Evolutionary conservation across 1,140 invertebrate species (phyloP), one percentile per base, ranked within the genome.

Genomic region (Prorops nasuta): DNA sequence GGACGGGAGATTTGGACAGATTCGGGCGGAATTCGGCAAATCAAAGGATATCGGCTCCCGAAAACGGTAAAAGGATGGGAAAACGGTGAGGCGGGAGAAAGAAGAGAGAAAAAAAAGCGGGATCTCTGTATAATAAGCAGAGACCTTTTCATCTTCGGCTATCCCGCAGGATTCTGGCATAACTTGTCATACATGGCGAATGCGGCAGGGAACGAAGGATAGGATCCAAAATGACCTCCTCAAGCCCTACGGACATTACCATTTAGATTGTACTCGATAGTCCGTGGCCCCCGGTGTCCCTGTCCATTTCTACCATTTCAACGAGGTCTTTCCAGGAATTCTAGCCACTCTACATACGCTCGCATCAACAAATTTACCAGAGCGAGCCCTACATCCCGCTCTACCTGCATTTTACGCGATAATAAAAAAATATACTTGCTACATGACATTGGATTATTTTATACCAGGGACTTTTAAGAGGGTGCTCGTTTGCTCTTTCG

Each of bases 1-100:
- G 55, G 55, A 59, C 49, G 55, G 55, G 49, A 35, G 55, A 59
- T 58, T 58, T 54, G 38, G n/a, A n/a, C n/a, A n/a, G n/a, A n/a
- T n/a, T n/a, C n/a, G n/a, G n/a, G n/a, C n/a, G n/a, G n/a, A n/a
- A n/a, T 21, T 35, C 44, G 36, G 31, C 37, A 49, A 42, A 57
- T 56, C 54, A 22, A 40, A 37, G 37, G 40, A 34, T 44, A 49
- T 56, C 40, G 53, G 16, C 24, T n/a, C 39, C 35, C 28, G 8
- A 28, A 28, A 28, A n/a, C n/a, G n/a, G n/a, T 14, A 9, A 12
- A 19, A 7, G 35, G 18, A 32, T 31, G 21, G 6, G 42, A 31
- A 10, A 37, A 21, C 19, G 45, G 45, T 15, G n/a, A 44, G 42
- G 21, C 10, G 17, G 22, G 36, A 35, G 18, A 31, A 20, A 18